Evolutionary conservation across 2,797 vertebrate genomes (phyloP).

Genomic region (Microchirus variegatus): DNA sequence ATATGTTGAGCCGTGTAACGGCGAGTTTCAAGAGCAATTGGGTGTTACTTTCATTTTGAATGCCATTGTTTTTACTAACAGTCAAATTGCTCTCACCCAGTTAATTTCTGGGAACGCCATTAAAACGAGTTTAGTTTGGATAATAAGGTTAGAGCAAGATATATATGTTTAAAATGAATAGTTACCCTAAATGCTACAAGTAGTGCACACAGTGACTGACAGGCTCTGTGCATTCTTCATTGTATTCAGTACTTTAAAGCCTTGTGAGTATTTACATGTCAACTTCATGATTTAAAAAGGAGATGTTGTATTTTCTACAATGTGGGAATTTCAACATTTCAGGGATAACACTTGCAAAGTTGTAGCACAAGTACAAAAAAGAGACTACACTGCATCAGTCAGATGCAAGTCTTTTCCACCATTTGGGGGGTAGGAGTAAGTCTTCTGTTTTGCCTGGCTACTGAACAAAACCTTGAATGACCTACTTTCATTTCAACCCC

Average conservation of each 20-base stretch:
- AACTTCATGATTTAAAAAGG: background rate
- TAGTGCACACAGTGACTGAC: background rate
- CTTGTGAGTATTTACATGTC: background rate
- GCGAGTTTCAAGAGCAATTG: conserved; percentile 28
- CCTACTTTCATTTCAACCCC: conserved; percentile 74
- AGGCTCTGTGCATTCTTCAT: background rate
- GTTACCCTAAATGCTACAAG: background rate
- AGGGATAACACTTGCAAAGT: conserved; percentile 40
- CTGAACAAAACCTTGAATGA: conserved; percentile 77
- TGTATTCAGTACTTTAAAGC: background rate
- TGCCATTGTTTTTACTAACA: conserved; percentile 5
- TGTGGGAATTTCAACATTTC: too few relatives aligned
- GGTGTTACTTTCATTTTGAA: conserved; percentile 2
- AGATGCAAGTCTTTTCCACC: conserved; percentile 45
- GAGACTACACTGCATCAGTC: conserved; percentile 43
- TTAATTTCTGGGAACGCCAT: background rate
- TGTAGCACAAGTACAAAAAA: conserved; percentile 25
- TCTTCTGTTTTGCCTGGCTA: conserved; percentile 72
- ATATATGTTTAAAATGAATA: conserved; percentile 4
- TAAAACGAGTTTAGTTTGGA: background rate
- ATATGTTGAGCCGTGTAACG: conserved; percentile 38
- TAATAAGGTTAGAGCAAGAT: background rate
- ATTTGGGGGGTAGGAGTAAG: conserved; percentile 49
- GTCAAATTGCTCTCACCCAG: conserved; percentile 11
- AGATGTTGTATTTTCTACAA: background rate